Evolutionary conservation across 2,888 invertebrate species (phyloP).

Genomic region (Xylota sylvarum): DNA sequence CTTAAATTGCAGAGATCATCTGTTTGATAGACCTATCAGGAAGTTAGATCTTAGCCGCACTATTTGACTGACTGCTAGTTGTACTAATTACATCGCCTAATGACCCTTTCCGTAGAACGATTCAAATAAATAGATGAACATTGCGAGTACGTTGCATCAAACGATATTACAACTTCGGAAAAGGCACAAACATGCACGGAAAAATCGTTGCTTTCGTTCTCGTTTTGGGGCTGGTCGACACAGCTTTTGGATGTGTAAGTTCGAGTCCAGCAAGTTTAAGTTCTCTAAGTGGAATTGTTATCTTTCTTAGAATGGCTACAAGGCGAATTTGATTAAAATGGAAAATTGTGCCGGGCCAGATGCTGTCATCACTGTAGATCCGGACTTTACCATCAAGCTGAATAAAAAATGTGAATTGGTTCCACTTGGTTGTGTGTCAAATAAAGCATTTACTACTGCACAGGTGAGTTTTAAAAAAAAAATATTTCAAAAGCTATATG

Average conservation of each 20-base stretch:
- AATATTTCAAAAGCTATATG: not conserved
- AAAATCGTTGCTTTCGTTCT: constrained; percentile 18
- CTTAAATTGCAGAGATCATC: constrained; percentile 51
- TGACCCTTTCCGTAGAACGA: constrained; percentile 37
- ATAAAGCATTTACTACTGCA: constrained; percentile 84
- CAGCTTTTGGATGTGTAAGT: constrained; percentile 70
- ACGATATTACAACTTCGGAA: constrained; percentile 9
- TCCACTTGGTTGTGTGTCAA: constrained; percentile 84
- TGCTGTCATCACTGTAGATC: constrained; percentile 80
- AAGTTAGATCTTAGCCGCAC: constrained; percentile 30
- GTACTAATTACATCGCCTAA: constrained; percentile 53
- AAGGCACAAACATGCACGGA: constrained; percentile 54
- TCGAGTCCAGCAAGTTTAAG: not conserved
- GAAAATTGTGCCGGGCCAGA: constrained; percentile 83
- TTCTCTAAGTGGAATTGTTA: not conserved
- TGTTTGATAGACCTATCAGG: constrained; percentile 34
- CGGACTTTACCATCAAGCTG: constrained; percentile 81
- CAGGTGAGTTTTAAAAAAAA: constrained; percentile 79
- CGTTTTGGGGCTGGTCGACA: constrained; percentile 38
- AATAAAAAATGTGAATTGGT: constrained; percentile 85
- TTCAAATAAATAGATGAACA: constrained; percentile 64
- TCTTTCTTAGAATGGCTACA: constrained; percentile 82
- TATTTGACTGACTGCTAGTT: constrained; percentile 35
- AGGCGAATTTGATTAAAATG: constrained; percentile 81
- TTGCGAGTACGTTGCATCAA: constrained; percentile 10